A percentile compares a stretch with the other conserved stretches of the same genome.
Conservation (phyloP, 2,113 vertebrate species). For the Alethe castanea region DNA sequence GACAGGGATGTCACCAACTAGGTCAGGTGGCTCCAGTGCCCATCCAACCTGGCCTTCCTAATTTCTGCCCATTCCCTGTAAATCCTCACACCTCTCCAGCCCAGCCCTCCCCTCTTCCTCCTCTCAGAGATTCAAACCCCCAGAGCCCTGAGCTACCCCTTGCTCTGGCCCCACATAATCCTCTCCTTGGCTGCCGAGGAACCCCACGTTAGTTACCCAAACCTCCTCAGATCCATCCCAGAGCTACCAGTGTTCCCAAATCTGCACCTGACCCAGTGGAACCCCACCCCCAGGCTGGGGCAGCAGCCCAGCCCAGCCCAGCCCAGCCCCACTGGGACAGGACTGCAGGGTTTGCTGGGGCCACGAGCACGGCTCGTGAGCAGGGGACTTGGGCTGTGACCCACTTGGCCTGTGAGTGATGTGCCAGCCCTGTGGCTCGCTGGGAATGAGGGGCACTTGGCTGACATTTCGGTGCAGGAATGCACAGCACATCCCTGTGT, state of each 20-base stretch:
- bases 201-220: neutral
- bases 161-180: neutral
- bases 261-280: rapidly evolving
- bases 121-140: neutral
- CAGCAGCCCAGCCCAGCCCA: neutral
- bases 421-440: neutral
- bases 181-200: neutral
- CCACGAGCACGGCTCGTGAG: neutral
- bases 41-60: neutral
- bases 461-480: neutral
- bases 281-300: neutral
- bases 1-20: neutral
- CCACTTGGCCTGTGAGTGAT: neutral
- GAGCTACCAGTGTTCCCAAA: neutral
- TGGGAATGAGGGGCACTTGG: neutral
- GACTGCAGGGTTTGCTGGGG: neutral
- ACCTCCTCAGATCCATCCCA: neutral
- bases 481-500: neutral
- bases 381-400: neutral
- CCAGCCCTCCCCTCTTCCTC: neutral
- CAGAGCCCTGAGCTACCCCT: neutral
- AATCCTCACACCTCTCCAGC: neutral
- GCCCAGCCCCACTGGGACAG: neutral
- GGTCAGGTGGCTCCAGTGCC: neutral
- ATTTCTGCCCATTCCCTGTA: neutral